phyloP scores from a whole-genome alignment of 2,888 invertebrate genomes.

The Heliconius ismenius region DNA sequence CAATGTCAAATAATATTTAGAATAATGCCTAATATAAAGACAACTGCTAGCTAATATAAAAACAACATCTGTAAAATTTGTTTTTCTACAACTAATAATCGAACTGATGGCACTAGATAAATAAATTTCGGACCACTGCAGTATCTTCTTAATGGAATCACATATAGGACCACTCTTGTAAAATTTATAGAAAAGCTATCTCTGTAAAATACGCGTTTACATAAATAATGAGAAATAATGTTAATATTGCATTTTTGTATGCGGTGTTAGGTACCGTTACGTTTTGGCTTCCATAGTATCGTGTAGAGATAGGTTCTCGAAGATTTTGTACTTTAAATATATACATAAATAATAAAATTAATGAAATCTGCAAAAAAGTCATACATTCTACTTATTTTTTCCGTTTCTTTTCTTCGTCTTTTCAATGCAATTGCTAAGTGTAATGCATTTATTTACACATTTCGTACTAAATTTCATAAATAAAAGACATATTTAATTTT shows the following conservation, averaged over 20 bases:
- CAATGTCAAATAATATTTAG: not conserved
- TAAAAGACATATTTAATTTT: constrained; percentile 24
- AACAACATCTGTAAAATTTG: not conserved
- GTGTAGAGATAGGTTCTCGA: constrained; percentile 59
- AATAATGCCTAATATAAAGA: not conserved
- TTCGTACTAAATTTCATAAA: not conserved
- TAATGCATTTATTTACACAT: constrained; percentile 29
- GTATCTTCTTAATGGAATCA: constrained; percentile 67
- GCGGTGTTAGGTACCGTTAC: constrained; percentile 62
- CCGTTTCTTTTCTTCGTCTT: not conserved
- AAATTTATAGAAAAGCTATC: constrained; percentile 69
- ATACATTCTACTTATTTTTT: not conserved
- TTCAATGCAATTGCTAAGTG: constrained; percentile 6
- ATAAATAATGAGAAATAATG: constrained; percentile 22
- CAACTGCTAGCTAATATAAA: not conserved
- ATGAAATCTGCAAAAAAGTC: constrained; percentile 31
- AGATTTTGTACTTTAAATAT: constrained; percentile 69
- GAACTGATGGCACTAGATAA: not conserved
- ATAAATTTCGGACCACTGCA: constrained; percentile 71
- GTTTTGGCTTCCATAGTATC: constrained; percentile 79
- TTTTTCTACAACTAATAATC: not conserved
- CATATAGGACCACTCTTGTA: constrained; percentile 68
- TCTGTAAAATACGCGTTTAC: constrained; percentile 63
- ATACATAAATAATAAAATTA: constrained; percentile 43
- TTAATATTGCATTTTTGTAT: constrained; percentile 59